phyloP scores from a whole-genome alignment of 2,797 vertebrate genomes.

The Myotis daubentonii region DNA sequence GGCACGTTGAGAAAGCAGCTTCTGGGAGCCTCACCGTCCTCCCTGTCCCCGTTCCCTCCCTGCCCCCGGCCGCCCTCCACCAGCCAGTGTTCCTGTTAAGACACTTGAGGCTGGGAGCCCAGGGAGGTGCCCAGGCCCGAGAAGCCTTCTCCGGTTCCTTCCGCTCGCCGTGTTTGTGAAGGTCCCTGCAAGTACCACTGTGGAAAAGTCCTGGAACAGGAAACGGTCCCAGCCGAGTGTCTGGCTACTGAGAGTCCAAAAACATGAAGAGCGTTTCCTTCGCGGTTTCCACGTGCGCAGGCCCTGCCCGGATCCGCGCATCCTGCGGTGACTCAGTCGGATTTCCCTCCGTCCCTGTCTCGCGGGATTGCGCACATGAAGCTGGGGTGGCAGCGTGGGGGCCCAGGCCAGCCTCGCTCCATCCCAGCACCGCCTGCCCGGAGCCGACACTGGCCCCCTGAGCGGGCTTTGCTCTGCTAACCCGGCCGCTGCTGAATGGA shows the following conservation, averaged over 20 bases:
- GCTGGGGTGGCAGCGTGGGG: neutral
- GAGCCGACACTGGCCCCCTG: neutral
- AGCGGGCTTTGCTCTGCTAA: rapidly evolving
- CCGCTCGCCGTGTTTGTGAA: conserved; percentile 68
- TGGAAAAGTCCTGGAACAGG: conserved; percentile 83
- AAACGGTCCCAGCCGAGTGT: conserved; percentile 78
- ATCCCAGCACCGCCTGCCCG: rapidly evolving
- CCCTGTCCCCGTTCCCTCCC: neutral
- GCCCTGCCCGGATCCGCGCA: conserved; percentile 75
- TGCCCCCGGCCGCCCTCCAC: neutral
- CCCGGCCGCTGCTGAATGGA: neutral
- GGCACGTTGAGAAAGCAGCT: neutral
- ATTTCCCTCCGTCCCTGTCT: conserved; percentile 71
- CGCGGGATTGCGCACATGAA: neutral
- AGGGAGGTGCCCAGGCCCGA: neutral
- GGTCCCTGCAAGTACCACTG: conserved; percentile 59
- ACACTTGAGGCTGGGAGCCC: neutral
- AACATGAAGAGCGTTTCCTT: conserved; percentile 80
- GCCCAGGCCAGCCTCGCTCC: neutral
- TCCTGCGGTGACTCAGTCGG: conserved; percentile 83
- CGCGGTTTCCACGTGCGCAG: conserved; percentile 78
- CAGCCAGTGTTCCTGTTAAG: neutral
- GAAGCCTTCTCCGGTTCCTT: conserved; percentile 62
- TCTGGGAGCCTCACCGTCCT: neutral
- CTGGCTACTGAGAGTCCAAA: conserved; percentile 69